phyloP scores from a whole-genome alignment of 2,888 invertebrate species.

The Acleris laterana region DNA sequence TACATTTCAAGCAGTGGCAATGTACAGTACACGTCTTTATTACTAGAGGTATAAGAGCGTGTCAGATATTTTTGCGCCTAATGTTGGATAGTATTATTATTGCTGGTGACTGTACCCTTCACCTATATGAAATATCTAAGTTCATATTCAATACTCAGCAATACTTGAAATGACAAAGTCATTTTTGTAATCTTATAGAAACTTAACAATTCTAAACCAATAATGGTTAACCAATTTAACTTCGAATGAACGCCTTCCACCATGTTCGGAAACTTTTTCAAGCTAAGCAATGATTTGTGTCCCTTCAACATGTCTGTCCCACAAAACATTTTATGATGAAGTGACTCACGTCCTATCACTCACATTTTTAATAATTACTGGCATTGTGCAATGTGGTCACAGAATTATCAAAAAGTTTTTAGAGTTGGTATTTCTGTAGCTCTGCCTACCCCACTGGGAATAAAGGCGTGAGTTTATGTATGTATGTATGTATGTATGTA shows the following conservation, averaged over 20 bases:
- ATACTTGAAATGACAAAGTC: no score
- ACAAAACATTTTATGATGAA: slow-evolving; percentile 58
- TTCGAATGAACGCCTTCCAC: slow-evolving; percentile 3
- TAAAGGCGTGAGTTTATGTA: no score
- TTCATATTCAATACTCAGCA: not conserved
- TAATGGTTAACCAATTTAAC: not conserved
- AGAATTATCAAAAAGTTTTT: no score
- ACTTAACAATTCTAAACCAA: not conserved
- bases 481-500: slow-evolving; percentile 6
- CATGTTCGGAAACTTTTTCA: slow-evolving; percentile 30
- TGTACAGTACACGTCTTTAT: no score
- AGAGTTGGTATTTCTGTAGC: no score
- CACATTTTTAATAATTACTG: slow-evolving; percentile 52
- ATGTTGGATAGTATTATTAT: no score
- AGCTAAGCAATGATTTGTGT: slow-evolving; percentile 52
- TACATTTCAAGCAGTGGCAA: no score
- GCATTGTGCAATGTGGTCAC: slow-evolving; percentile 25
- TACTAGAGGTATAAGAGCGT: no score
- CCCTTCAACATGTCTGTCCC: slow-evolving; percentile 59
- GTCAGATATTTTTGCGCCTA: no score
- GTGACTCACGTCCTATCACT: slow-evolving; percentile 49
- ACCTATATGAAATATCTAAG: not conserved
- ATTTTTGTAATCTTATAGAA: no score
- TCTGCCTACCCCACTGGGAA: no score
- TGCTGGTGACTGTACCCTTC: no score